Conservation (phyloP, 2,888 invertebrate genomes). For the Agapostemon virescens region DNA sequence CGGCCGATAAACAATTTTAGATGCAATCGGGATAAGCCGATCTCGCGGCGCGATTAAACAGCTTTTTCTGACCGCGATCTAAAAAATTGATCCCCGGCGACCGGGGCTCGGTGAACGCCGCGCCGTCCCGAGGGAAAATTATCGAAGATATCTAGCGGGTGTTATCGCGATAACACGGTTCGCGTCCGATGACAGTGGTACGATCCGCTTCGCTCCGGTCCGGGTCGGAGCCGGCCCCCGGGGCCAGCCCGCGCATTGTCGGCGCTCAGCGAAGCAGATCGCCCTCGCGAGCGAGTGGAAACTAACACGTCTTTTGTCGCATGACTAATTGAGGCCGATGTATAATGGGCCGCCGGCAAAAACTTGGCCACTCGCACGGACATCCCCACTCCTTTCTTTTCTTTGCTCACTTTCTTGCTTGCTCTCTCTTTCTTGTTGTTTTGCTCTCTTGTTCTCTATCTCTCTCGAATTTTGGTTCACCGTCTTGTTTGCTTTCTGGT, state of each 20-base stretch:
- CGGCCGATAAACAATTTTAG: background rate
- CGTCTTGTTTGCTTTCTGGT: too few species aligned
- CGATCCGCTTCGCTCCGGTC: background rate
- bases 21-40: background rate
- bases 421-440: too few species aligned
- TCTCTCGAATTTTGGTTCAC: too few species aligned
- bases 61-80: background rate
- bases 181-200: conserved; percentile 57
- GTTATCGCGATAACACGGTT: conserved; percentile 60
- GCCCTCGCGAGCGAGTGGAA: conserved; percentile 57
- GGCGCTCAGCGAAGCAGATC: conserved; percentile 67
- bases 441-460: too few species aligned
- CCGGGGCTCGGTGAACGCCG: conserved; percentile 33
- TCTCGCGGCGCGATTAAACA: background rate
- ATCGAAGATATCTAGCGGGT: conserved; percentile 54
- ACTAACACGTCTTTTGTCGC: conserved; percentile 73
- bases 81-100: conserved; percentile 27
- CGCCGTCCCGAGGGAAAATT: conserved; percentile 44
- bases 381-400: conserved; percentile 23
- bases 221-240: conserved; percentile 20
- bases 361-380: conserved; percentile 51
- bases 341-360: conserved; percentile 70
- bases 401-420: too few species aligned
- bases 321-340: conserved; percentile 75
- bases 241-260: conserved; percentile 60